Base-by-base conservation (phyloP, 2,113 vertebrate species). In the Phrynocephalus versicolor region DNA sequence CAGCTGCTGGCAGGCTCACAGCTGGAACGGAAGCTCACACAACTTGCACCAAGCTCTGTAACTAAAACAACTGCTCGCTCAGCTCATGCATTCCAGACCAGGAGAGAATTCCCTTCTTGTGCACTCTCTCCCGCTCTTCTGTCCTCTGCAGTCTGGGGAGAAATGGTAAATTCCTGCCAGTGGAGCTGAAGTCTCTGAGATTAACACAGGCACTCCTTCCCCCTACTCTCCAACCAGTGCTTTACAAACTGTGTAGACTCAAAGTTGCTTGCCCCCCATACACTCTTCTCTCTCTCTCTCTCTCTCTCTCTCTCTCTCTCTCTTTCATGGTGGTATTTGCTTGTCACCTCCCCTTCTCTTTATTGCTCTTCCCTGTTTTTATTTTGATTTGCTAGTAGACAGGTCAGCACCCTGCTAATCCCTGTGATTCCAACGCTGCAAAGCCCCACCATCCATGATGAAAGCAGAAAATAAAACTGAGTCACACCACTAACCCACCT, bases 31-130 rank as follows among this genome's bases (percentile, higher is more conserved):
- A 6, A 90, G 85, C 90, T 85, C 82, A 86, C 64, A 39, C 30
- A 30, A 81, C 86, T 89, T 87, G 27, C 10, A 2, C 65, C 18
- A 0, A 81, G 39, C 92, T 62, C 89, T 85, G 87, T 88, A 88
- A 79, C 67, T 94, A 91, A 91, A 93, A 93, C 86, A 95, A 93
- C 94, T 93, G 86, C 85, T 86, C 92, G 94, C 94, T 96, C 93
- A 92, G 91, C 92, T 94, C 79, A 90, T 88, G 82, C 91, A 95
- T 94, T 94, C 95, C 92, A 95, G 93, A 82, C 0, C 80, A 75
- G 83, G 67, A 90, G 88, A 92, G 93, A 85, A 79, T 71, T 92
- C 95, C 93, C 92, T 39, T 12, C 94, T 94, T 92, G 93, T 88
- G 80, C 57, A 78, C 89, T 2, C 75, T 3, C 7, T 27, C 65